Conservation (phyloP, 2,888 invertebrate species). For the Taenaris catops region DNA sequence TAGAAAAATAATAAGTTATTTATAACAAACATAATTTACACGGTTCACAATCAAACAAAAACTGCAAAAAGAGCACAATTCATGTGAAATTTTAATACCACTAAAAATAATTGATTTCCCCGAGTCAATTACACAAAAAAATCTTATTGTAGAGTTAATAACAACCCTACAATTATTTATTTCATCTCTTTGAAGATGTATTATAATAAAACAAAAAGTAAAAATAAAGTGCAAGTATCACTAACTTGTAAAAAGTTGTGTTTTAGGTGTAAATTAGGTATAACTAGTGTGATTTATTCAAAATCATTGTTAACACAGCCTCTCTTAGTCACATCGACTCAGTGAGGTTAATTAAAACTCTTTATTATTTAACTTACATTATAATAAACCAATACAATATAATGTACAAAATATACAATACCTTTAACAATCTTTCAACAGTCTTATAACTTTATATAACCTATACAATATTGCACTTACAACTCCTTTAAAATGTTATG, state of each 20-base stretch:
- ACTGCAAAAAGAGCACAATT: constrained; percentile 34
- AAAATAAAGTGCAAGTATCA: constrained; percentile 19
- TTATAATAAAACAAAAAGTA: constrained; percentile 18
- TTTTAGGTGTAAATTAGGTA: constrained; percentile 17
- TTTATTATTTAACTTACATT: constrained; percentile 54
- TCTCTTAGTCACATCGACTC: constrained; percentile 37
- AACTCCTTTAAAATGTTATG: constrained; percentile 30
- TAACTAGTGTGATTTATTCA: constrained; percentile 23
- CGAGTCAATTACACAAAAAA: too few species aligned
- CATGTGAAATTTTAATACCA: constrained; percentile 48
- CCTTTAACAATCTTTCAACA: constrained; percentile 72
- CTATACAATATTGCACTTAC: constrained; percentile 73
- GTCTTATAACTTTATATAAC: constrained; percentile 72
- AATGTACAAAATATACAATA: constrained; percentile 77
- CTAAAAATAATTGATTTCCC: constrained; percentile 22
- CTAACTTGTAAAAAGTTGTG: constrained; percentile 23
- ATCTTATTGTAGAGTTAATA: too few species aligned
- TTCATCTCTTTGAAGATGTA: too few species aligned
- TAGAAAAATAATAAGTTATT: constrained; percentile 36
- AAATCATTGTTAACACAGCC: constrained; percentile 45
- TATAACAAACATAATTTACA: constrained; percentile 36
- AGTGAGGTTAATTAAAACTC: constrained; percentile 45
- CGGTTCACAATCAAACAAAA: constrained; percentile 20
- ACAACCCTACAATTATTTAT: constrained; percentile 23
- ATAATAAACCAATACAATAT: constrained; percentile 56